These are phyloP conservation scores for Mustelus asterias DNA, from an alignment of 2,113 vertebrate genomes.

Conservation along the genomic window DNA sequence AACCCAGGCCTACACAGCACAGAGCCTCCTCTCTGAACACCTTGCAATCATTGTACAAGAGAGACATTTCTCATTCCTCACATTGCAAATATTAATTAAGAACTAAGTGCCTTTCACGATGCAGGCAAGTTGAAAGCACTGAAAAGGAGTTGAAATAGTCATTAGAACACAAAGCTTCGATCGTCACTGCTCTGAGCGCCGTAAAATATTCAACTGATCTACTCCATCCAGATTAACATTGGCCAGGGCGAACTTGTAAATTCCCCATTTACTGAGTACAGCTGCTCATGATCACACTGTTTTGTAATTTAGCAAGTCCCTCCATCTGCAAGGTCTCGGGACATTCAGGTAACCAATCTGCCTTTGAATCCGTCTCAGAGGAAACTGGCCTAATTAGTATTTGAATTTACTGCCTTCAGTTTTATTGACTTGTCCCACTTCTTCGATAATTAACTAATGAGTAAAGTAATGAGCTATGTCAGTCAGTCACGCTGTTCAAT, in stretches of 20 bases:
- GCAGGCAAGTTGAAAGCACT: background rate
- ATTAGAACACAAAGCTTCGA: background rate
- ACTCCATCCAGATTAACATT: conserved; percentile 8
- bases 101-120: background rate
- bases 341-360: conserved; percentile 97
- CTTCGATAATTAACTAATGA: conserved; percentile 99
- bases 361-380: conserved; percentile 99
- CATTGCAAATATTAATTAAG: conserved; percentile 10
- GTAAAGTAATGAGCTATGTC: conserved; percentile 99
- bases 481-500: conserved; percentile 99
- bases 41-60: background rate
- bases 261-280: conserved; percentile 12
- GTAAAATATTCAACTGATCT: conserved; percentile 29
- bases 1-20: too few species aligned
- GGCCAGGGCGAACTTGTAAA: conserved; percentile 27
- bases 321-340: conserved; percentile 74
- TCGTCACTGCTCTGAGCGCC: background rate
- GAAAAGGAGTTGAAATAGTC: background rate
- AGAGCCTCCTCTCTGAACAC: background rate
- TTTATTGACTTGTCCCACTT: conserved; percentile 99
- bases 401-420: conserved; percentile 99
- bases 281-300: background rate
- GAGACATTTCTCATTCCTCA: background rate
- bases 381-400: conserved; percentile 99
- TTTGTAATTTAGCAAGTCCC: conserved; percentile 54